Percentiles rank a stretch among this genome's conserved stretches.
Conservation (phyloP, 1,140 invertebrate species). For the Nebria ingens region DNA sequence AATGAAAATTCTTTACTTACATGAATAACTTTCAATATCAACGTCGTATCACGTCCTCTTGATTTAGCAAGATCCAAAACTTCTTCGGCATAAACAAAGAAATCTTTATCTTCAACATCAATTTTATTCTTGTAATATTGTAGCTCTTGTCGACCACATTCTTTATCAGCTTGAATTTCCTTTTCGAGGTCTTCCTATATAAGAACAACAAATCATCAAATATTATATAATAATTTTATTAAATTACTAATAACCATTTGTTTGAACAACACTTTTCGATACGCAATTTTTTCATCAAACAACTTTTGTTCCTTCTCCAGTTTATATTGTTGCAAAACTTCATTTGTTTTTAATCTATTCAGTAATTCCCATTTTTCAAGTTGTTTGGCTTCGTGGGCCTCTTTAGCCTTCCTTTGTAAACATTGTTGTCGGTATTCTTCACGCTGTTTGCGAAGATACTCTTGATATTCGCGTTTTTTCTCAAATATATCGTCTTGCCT, state of each 20-base stretch:
- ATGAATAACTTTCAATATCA: background rate
- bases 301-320: background rate
- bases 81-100: background rate
- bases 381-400: background rate
- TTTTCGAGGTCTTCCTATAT: background rate
- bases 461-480: background rate
- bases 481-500: background rate
- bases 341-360: background rate
- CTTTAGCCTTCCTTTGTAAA: background rate
- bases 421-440: background rate
- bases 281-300: slow-evolving; percentile 1
- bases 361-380: background rate
- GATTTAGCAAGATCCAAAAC: background rate
- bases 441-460: background rate
- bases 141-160: background rate
- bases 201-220: too few relatives aligned
- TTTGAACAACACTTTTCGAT: background rate
- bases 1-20: background rate
- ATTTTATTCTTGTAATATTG: background rate
- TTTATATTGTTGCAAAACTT: background rate
- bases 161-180: background rate
- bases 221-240: background rate
- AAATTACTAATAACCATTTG: background rate
- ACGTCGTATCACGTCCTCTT: background rate
- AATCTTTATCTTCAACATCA: background rate